These are phyloP conservation scores for Clanis bilineata DNA, from an alignment of 2,888 invertebrate genomes.

Conservation along the genomic window DNA sequence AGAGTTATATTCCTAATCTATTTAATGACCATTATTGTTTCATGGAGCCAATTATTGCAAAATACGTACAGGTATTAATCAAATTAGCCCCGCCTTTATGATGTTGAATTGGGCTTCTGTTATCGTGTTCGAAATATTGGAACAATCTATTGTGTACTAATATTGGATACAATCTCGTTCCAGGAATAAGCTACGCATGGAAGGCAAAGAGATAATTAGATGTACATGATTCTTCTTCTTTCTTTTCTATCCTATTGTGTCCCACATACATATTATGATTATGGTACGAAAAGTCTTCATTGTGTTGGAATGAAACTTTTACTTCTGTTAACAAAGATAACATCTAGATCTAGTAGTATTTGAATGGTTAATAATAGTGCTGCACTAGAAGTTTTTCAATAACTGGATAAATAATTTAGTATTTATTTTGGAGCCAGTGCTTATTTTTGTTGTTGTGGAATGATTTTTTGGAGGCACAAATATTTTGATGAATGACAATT, in stretches of 20 bases:
- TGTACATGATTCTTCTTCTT: not conserved
- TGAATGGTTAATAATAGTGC: too few species aligned
- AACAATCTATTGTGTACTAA: not conserved
- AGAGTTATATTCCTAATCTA: not conserved
- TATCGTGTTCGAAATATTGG: not conserved
- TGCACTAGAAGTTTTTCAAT: too few species aligned
- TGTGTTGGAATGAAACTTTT: not conserved
- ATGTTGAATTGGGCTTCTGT: not conserved
- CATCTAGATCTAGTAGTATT: too few species aligned
- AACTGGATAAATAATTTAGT: too few species aligned
- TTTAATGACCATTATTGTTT: not conserved
- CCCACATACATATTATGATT: not conserved
- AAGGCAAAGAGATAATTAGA: not conserved
- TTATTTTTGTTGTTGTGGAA: too few species aligned
- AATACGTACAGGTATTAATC: not conserved
- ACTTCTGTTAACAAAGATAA: not conserved
- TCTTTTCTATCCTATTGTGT: too few species aligned
- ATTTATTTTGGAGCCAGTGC: too few species aligned
- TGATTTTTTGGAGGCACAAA: too few species aligned
- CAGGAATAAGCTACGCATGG: not conserved
- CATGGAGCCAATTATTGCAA: not conserved
- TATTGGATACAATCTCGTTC: slow-evolving; percentile 5
- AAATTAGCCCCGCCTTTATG: not conserved
- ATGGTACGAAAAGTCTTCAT: not conserved
- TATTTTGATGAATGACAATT: not conserved